Evolutionary conservation across 1,140 invertebrate genomes (phyloP), one percentile per base, ranked within the genome.

Genomic region (Drosophila rhopaloa): DNA sequence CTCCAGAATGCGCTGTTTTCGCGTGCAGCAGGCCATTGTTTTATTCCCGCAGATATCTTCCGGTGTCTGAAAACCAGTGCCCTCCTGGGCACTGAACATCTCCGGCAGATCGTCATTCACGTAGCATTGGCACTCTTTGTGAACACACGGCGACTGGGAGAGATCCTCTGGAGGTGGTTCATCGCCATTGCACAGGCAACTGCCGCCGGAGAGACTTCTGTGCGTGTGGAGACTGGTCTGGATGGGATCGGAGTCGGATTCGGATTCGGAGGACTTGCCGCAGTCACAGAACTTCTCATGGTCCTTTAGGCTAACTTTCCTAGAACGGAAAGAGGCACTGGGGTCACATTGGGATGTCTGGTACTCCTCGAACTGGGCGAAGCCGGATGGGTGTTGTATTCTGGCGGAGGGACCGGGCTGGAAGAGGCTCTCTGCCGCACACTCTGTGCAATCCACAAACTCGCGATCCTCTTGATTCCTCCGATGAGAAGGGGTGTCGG

Each of bases 1-100:
- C 2, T 13, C 9, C 7, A 76, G 6, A 10, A 77, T 48, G 1
- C 74, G 74, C 27, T 77, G 19, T 32, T 67, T 77, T 1, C 74
- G 73, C 9, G 54, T 46, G 3, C 24, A 11, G n/a, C 63, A 67
- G 5, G 37, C 6, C 7, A 11, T 37, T 5, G 1, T 10, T 9
- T 2, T 24, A 0, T 27, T 1, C 1, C 14, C 35, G 13, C 44
- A 50, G 9, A 4, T 4, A 29, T 67, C 46, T 1, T 51, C 58
- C 1, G 38, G 38, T 1, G 65, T 37, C 14, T 67, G 46, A 8
- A 43, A 51, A 1, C 37, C 58, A 24, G 58, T 50, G 10, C 3
- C 19, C 3, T 27, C 32, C n/a, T 53, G 51, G 14, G 24, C n/a
- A 27, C 58, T 57, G n/a, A 29, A 53, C 51, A 38, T 13, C 2